Evolutionary conservation across 2,113 vertebrate species (phyloP).

Genomic region (Trichomycterus rosablanca): DNA sequence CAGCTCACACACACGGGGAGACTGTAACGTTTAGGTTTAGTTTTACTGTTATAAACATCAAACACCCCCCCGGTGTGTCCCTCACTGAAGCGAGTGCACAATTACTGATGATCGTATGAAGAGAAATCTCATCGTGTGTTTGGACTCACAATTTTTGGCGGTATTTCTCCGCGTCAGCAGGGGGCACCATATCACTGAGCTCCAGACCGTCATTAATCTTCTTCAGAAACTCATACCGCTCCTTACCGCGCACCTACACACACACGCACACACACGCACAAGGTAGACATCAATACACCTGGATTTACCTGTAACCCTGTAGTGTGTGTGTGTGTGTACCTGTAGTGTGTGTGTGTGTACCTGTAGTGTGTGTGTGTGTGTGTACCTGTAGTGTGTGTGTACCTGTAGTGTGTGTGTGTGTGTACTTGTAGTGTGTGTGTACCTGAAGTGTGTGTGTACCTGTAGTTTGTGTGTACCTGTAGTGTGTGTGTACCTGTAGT

Average conservation of each 20-base stretch:
- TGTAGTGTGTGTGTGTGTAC: slow-evolving; percentile 49
- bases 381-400: slow-evolving; percentile 50
- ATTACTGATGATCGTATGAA: no score
- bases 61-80: no score
- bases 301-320: no score
- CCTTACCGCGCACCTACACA: slow-evolving; percentile 53
- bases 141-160: slow-evolving; percentile 46
- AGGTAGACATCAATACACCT: no score
- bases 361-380: not conserved
- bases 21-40: no score
- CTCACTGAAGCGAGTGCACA: no score
- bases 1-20: no score
- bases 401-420: not conserved
- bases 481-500: slow-evolving; percentile 44
- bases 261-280: not conserved
- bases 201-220: slow-evolving; percentile 63
- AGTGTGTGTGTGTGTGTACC: slow-evolving; percentile 33
- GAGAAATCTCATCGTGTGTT: no score
- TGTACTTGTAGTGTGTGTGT: slow-evolving; percentile 47
- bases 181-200: slow-evolving; percentile 48
- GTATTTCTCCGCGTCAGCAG: slow-evolving; percentile 49
- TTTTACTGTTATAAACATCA: no score
- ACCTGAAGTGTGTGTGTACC: slow-evolving; percentile 38
- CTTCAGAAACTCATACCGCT: slow-evolving; percentile 57
- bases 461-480: slow-evolving; percentile 44